Evolutionary conservation across 2,797 vertebrate species (phyloP).

Genomic region (Psittacula echo): DNA sequence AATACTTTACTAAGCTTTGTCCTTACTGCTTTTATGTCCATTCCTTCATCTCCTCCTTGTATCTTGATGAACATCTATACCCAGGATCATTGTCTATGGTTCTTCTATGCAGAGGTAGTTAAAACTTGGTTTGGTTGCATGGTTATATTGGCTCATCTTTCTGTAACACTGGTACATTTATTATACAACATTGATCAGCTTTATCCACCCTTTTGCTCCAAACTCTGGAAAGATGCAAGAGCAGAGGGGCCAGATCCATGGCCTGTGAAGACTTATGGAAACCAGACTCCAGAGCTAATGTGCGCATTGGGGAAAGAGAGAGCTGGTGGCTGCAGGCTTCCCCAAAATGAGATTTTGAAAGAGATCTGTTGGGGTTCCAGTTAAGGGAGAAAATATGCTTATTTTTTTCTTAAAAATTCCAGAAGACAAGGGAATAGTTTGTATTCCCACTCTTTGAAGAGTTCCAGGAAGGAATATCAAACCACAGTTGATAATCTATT

Average conservation of each 20-base stretch:
- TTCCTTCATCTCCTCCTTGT: neutral
- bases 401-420: neutral
- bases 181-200: accelerated
- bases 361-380: neutral
- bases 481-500: accelerated
- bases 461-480: neutral
- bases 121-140: neutral
- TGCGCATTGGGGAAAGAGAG: neutral
- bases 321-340: neutral
- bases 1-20: neutral
- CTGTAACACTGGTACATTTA: accelerated
- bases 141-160: neutral
- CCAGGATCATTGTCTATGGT: neutral
- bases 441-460: neutral
- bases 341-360: neutral
- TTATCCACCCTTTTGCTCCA: neutral
- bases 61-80: neutral
- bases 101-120: neutral
- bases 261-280: neutral
- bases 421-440: neutral
- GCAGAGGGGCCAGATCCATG: accelerated
- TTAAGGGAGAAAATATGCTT: neutral
- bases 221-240: neutral
- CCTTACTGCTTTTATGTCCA: accelerated
- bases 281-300: neutral